Evolutionary conservation across 92 coral and sea anemone species (phyloP).

Genomic region (Actinostola sp.): DNA sequence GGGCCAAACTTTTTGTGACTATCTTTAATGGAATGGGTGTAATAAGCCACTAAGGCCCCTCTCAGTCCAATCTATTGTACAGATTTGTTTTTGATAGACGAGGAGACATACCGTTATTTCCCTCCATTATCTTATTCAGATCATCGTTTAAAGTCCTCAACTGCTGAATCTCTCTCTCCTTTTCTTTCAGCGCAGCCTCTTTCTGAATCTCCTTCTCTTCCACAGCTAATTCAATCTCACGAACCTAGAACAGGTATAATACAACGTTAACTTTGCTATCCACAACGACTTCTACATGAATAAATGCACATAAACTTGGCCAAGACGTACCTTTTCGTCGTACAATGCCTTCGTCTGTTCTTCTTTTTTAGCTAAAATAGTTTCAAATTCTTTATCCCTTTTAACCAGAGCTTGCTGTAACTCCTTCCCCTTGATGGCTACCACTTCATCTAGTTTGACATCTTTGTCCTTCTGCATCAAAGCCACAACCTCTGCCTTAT

Average conservation of each 20-base stretch:
- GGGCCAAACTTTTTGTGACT: no score
- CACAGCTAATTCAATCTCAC: slow-evolving; percentile 95
- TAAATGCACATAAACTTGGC: no score
- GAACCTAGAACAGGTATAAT: slow-evolving; percentile 57
- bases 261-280: no score
- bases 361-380: slow-evolving; percentile 73
- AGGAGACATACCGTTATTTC: slow-evolving; percentile 14
- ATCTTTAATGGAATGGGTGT: no score
- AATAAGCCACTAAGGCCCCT: no score
- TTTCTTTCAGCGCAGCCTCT: slow-evolving; percentile 93
- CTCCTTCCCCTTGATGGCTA: slow-evolving; percentile 78
- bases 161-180: slow-evolving; percentile 85
- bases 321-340: slow-evolving; percentile 79
- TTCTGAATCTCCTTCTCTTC: slow-evolving; percentile 98
- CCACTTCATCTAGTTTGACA: slow-evolving; percentile 72
- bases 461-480: slow-evolving; percentile 90
- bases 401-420: slow-evolving; percentile 73
- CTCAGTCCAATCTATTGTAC: no score
- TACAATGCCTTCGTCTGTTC: slow-evolving; percentile 77
- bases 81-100: no score
- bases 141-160: slow-evolving; percentile 71
- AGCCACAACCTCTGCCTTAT: slow-evolving; percentile 97
- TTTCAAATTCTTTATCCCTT: slow-evolving; percentile 76
- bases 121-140: slow-evolving; percentile 52
- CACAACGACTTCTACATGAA: background rate